Conservation (phyloP, 2,797 vertebrate species). For the Danio choprae region DNA sequence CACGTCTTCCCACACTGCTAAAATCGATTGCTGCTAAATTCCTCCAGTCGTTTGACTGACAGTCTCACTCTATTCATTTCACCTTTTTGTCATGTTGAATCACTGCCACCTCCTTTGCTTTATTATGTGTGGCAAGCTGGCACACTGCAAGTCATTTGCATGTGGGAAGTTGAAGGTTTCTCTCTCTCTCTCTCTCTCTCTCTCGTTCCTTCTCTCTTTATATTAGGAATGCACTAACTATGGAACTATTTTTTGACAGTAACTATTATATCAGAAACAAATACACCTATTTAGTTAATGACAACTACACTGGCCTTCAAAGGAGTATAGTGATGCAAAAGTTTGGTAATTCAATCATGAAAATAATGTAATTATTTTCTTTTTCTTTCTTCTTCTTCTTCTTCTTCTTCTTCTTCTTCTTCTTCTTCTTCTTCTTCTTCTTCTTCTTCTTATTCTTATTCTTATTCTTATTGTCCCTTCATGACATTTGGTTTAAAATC, state of each 20-base stretch:
- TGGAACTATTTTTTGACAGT: neutral
- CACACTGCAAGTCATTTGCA: conserved; percentile 40
- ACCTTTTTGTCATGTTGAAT: conserved; percentile 52
- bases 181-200: neutral
- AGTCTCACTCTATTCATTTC: conserved; percentile 38
- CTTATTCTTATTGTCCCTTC: neutral
- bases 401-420: too few relatives aligned
- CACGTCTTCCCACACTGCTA: conserved; percentile 23
- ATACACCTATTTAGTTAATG: too few relatives aligned
- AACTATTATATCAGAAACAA: neutral
- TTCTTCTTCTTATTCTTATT: too few relatives aligned
- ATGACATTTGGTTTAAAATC: neutral
- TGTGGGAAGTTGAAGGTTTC: conserved; percentile 15
- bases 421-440: too few relatives aligned
- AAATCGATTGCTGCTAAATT: conserved; percentile 51
- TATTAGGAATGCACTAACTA: neutral
- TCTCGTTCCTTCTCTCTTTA: neutral
- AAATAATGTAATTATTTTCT: neutral
- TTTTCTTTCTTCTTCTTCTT: too few relatives aligned
- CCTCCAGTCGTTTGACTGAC: conserved; percentile 47
- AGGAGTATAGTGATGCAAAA: neutral
- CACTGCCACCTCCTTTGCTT: conserved; percentile 48
- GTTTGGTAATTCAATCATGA: too few relatives aligned
- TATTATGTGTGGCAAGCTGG: conserved; percentile 24
- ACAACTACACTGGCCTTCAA: neutral